A percentile compares a stretch with the other conserved stretches of the same genome.
phyloP scores from a whole-genome alignment of 2,113 vertebrate genomes.

The Thamnaconus septentrionalis region DNA sequence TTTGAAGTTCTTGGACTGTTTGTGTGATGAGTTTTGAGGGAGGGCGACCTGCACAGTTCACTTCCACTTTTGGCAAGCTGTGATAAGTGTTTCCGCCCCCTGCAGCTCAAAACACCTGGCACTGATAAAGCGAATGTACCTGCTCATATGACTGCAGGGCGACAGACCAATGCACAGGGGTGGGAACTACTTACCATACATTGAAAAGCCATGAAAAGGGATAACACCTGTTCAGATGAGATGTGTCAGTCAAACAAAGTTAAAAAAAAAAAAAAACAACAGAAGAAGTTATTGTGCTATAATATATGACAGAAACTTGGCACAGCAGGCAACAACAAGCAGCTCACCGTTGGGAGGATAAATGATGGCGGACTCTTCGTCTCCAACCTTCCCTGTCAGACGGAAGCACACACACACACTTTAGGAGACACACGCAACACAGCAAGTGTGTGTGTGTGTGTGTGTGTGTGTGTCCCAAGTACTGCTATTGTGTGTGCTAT shows the following conservation, averaged over 20 bases:
- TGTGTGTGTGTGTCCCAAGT: neutral
- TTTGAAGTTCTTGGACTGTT: too few relatives aligned
- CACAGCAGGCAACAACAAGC: slow-evolving; percentile 18
- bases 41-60: too few relatives aligned
- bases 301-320: neutral
- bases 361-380: slow-evolving; percentile 87
- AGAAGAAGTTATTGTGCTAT: neutral
- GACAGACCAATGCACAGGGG: too few relatives aligned
- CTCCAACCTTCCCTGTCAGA: slow-evolving; percentile 82
- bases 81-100: neutral
- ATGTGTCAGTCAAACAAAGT: neutral
- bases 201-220: slow-evolving; percentile 97
- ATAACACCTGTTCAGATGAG: slow-evolving; percentile 84
- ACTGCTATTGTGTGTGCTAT: neutral
- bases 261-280: neutral
- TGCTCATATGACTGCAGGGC: too few relatives aligned
- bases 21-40: too few relatives aligned
- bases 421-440: neutral
- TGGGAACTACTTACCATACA: slow-evolving; percentile 89
- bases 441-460: neutral
- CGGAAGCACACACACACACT: neutral
- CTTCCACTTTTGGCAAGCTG: neutral
- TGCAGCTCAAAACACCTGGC: neutral
- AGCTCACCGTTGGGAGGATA: slow-evolving; percentile 96
- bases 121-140: neutral